Percentiles rank a stretch among this genome's conserved stretches.
phyloP scores from a whole-genome alignment of 2,888 invertebrate species.

The Brachyopa scutellaris region DNA sequence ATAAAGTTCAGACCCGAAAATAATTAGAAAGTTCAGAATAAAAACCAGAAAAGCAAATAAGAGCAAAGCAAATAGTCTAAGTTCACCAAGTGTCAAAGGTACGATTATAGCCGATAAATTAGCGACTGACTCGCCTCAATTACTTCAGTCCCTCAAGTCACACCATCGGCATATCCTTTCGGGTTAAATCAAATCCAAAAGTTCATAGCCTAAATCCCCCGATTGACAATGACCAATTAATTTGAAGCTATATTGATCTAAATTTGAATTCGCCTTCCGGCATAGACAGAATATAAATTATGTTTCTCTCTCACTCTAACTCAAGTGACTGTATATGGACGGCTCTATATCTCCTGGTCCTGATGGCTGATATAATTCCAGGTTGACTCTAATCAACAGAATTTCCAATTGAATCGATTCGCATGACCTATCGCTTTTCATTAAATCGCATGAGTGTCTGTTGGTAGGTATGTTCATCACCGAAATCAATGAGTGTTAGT shows the following conservation, averaged over 20 bases:
- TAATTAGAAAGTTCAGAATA: too few relatives aligned
- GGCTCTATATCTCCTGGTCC: too few relatives aligned
- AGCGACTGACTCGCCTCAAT: too few relatives aligned
- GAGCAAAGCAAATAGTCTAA: too few relatives aligned
- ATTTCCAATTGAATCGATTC: slow-evolving; percentile 40
- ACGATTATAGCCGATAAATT: too few relatives aligned
- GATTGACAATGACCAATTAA: slow-evolving; percentile 37
- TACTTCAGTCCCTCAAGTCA: too few relatives aligned
- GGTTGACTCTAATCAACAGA: slow-evolving; percentile 48
- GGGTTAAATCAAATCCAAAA: slow-evolving; percentile 2
- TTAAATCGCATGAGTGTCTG: slow-evolving; percentile 13
- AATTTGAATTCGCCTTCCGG: slow-evolving; percentile 3
- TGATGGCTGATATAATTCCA: slow-evolving; percentile 23
- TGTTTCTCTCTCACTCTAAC: too few relatives aligned
- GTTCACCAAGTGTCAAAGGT: too few relatives aligned
- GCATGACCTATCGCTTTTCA: slow-evolving; percentile 16
- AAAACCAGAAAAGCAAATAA: too few relatives aligned
- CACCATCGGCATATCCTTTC: neutral
- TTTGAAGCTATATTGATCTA: slow-evolving; percentile 19
- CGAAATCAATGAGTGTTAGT: slow-evolving; percentile 46
- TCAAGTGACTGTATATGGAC: too few relatives aligned
- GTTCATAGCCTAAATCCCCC: slow-evolving; percentile 8
- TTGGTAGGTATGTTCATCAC: slow-evolving; percentile 9
- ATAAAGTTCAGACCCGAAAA: too few relatives aligned
- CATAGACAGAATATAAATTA: slow-evolving; percentile 13